Conservation (phyloP, 2,797 vertebrate genomes). For the Hydrocynus forskahlii region DNA sequence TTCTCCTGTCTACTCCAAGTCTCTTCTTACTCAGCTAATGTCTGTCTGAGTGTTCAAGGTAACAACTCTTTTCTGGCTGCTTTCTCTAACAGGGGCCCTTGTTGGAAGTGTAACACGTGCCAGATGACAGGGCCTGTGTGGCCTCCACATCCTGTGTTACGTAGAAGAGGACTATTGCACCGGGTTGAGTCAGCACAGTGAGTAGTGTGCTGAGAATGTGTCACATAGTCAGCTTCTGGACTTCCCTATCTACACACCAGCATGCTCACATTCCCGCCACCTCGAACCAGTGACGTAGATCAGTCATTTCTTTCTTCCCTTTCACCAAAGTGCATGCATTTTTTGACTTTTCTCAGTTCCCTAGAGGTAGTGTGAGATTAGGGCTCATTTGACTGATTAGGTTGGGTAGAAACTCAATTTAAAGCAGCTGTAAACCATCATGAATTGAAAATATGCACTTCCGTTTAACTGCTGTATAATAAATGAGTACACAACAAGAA, state of each 20-base stretch:
- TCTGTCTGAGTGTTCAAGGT: background rate
- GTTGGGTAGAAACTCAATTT: background rate
- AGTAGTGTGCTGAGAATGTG: conserved; percentile 46
- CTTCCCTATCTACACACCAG: conserved; percentile 36
- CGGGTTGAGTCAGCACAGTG: conserved; percentile 46
- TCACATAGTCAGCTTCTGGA: conserved; percentile 27
- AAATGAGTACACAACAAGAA: background rate
- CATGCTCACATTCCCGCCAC: conserved; percentile 13
- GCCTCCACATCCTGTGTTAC: conserved; percentile 9
- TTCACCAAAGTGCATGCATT: background rate
- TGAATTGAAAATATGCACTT: background rate
- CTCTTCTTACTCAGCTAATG: conserved; percentile 4
- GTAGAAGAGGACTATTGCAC: conserved; percentile 5
- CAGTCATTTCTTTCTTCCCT: background rate
- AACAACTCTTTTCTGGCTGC: conserved; percentile 10
- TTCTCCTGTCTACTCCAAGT: background rate
- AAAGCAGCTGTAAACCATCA: background rate
- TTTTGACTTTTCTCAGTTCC: background rate
- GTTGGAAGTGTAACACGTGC: background rate
- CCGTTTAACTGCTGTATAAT: background rate
- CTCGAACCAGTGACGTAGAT: background rate
- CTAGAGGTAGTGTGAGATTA: background rate
- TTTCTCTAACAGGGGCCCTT: conserved; percentile 26
- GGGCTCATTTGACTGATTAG: background rate
- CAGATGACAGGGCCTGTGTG: conserved; percentile 23